These are phyloP conservation scores for Hystrix cristata DNA, from an alignment of 2,113 vertebrate species.

Conservation along the genomic window DNA sequence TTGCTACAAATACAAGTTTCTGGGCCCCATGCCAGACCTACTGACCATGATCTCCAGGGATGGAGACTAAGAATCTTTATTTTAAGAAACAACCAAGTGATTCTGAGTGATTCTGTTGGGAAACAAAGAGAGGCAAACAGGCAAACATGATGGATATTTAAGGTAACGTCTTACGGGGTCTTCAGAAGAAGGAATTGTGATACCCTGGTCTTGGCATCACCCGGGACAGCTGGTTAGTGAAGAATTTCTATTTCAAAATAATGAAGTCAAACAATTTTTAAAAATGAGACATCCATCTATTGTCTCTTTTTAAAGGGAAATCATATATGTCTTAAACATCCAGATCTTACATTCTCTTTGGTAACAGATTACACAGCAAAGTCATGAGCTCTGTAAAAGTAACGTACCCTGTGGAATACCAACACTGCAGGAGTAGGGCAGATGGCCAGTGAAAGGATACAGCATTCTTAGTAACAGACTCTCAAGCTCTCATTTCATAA, in stretches of 20 bases:
- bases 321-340: not conserved
- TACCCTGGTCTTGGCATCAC: not conserved
- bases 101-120: not conserved
- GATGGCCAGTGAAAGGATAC: not conserved
- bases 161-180: not conserved
- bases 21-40: not conserved
- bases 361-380: not conserved
- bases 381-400: not conserved
- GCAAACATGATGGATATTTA: not conserved
- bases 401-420: not conserved
- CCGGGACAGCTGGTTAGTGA: not conserved
- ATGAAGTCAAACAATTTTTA: not conserved
- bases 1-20: slow-evolving; percentile 22
- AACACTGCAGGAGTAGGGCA: not conserved
- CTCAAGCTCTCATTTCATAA: not conserved
- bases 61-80: not conserved
- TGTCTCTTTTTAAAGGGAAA: slow-evolving; percentile 16
- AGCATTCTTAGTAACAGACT: not conserved
- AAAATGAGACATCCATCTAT: slow-evolving; percentile 1
- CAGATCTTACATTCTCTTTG: not conserved
- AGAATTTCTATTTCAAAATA: not conserved
- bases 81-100: not conserved
- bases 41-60: not conserved
- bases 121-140: too few relatives aligned
- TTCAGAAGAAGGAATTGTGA: not conserved